Conservation (phyloP, 2,888 invertebrate genomes). For the Sminthurinus aureus region DNA sequence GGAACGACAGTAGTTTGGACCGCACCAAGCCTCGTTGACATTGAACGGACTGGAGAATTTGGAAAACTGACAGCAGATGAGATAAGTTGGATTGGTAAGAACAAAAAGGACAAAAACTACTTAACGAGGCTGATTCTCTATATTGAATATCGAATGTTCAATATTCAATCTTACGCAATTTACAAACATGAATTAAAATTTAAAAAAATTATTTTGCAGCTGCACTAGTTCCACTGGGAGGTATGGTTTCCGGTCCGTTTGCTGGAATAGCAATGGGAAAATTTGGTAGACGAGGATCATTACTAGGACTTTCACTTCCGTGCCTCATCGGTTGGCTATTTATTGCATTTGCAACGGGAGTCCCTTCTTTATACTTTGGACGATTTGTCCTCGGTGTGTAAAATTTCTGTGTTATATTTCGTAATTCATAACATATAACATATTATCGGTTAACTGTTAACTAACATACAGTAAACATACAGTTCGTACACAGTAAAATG, state of each 20-base stretch:
- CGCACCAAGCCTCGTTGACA: conserved; percentile 32
- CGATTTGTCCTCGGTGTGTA: conserved; percentile 61
- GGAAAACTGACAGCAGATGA: not conserved
- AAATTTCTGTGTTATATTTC: too few species aligned
- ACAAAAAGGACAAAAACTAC: too few species aligned
- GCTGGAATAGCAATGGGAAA: conserved; percentile 53
- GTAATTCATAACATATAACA: not conserved
- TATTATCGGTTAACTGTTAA: not conserved
- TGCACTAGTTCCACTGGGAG: conserved; percentile 30
- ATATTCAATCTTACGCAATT: not conserved
- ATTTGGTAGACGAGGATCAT: conserved; percentile 39
- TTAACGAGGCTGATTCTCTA: not conserved
- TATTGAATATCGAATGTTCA: too few species aligned
- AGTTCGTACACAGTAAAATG: too few species aligned
- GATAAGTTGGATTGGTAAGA: conserved; percentile 41
- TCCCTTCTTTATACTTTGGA: conserved; percentile 65
- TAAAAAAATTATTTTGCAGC: not conserved
- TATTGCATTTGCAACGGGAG: conserved; percentile 58
- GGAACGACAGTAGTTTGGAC: conserved; percentile 45
- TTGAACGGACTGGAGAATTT: conserved; percentile 28
- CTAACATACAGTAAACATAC: not conserved
- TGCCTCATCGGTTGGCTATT: conserved; percentile 63
- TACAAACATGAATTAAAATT: not conserved
- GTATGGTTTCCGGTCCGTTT: conserved; percentile 42
- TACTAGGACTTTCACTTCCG: conserved; percentile 59